phyloP scores from a whole-genome alignment of 2,888 invertebrate genomes.

The Gisinianus flammeolus region DNA sequence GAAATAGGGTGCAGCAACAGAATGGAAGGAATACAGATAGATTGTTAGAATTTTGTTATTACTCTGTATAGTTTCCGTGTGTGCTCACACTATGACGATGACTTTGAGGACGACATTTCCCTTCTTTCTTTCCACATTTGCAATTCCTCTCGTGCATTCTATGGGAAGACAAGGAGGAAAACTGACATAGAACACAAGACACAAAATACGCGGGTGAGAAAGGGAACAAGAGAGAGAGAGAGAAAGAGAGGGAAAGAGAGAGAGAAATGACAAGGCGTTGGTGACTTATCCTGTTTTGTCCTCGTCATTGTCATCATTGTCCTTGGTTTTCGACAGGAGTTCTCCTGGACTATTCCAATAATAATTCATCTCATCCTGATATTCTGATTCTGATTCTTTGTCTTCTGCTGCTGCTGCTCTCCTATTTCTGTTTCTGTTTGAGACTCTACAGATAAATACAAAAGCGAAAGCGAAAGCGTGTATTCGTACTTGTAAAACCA shows the following conservation, averaged over 20 bases:
- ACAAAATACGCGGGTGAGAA: too few species aligned
- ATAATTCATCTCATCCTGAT: background rate
- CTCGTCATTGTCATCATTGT: too few species aligned
- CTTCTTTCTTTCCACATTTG: background rate
- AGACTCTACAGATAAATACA: background rate
- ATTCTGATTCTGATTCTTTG: background rate
- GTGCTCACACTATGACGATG: background rate
- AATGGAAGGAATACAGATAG: too few species aligned
- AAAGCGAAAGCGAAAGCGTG: background rate
- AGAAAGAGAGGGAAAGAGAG: background rate
- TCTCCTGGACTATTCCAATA: background rate
- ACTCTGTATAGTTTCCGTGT: too few species aligned
- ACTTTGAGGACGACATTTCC: background rate
- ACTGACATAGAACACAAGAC: too few species aligned
- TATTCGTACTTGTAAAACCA: background rate
- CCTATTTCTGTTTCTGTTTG: background rate
- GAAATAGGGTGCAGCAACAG: too few species aligned
- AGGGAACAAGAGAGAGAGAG: too few species aligned
- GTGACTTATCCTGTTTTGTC: constrained; percentile 2
- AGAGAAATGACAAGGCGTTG: background rate
- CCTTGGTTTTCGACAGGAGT: background rate
- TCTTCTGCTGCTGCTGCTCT: background rate
- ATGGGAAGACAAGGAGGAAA: background rate
- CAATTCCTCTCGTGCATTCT: background rate
- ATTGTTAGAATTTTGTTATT: too few species aligned